Evolutionary conservation across 1,140 invertebrate species (phyloP).

Genomic region (Achroia grisella): DNA sequence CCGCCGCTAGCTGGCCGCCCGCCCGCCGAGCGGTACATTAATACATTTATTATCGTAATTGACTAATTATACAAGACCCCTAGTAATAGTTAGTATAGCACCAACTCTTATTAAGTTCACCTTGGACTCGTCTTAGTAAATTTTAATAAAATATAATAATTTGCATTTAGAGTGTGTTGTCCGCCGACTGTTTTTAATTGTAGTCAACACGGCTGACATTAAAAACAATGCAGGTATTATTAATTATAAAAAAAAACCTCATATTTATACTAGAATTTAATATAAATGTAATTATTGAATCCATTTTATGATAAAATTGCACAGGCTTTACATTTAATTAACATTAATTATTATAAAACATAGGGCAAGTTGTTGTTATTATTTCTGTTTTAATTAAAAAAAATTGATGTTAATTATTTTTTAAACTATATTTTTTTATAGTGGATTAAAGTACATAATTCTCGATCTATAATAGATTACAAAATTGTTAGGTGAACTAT

Average conservation of each 20-base stretch:
- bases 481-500: conserved; percentile 70
- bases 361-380: conserved; percentile 74
- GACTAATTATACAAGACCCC: conserved; percentile 73
- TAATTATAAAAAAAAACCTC: conserved; percentile 67
- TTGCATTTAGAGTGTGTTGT: conserved; percentile 56
- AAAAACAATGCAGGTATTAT: conserved; percentile 72
- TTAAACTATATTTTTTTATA: conserved; percentile 70
- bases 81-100: conserved; percentile 65
- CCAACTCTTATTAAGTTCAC: conserved; percentile 56
- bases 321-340: conserved; percentile 73
- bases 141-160: conserved; percentile 35
- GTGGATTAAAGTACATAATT: conserved; percentile 73
- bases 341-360: conserved; percentile 70
- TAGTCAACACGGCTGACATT: conserved; percentile 63
- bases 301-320: conserved; percentile 67
- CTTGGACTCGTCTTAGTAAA: conserved; percentile 38
- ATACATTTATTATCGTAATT: conserved; percentile 75
- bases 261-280: conserved; percentile 72
- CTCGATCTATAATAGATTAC: conserved; percentile 68
- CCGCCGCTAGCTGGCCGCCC: neutral
- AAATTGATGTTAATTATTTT: conserved; percentile 71
- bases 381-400: conserved; percentile 73
- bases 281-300: conserved; percentile 71
- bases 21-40: conserved; percentile 28
- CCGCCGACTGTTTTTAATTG: conserved; percentile 36